phyloP scores from a whole-genome alignment of 2,888 invertebrate species.

The Melanotus villosus region DNA sequence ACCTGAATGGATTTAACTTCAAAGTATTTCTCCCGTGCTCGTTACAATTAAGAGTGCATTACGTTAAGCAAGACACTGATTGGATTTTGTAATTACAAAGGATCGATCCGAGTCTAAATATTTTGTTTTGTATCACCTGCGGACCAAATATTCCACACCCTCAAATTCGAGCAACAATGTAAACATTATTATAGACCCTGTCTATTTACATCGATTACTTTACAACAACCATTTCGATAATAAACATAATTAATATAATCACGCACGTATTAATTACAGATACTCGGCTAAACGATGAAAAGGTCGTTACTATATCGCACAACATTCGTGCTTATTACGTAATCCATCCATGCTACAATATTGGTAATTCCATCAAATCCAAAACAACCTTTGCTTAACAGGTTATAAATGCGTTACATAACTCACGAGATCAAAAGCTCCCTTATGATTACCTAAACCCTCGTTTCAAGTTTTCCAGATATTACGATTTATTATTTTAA shows the following conservation, averaged over 20 bases:
- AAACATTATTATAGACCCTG: not conserved
- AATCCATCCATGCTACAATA: not conserved
- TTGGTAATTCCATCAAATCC: not conserved
- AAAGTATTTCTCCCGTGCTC: no score
- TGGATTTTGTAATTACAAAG: no score
- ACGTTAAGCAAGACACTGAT: no score
- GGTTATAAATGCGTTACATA: no score
- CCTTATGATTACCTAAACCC: no score
- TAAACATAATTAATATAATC: conserved; percentile 12
- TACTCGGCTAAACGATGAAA: conserved; percentile 6
- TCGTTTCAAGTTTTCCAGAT: no score
- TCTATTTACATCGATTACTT: not conserved
- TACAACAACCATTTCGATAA: conserved; percentile 2
- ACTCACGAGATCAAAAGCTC: no score
- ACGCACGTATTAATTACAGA: conserved; percentile 14
- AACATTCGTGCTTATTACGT: not conserved
- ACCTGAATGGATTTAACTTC: no score
- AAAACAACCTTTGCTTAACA: not conserved
- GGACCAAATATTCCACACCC: not conserved
- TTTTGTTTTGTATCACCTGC: no score
- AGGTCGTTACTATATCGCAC: not conserved
- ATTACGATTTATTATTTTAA: no score
- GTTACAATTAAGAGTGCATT: no score
- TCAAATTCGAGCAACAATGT: not conserved
- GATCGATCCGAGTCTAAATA: no score